These are phyloP conservation scores for Sinocyclocheilus anshuiensis DNA, from an alignment of 2,113 vertebrate genomes.

Conservation along the genomic window DNA sequence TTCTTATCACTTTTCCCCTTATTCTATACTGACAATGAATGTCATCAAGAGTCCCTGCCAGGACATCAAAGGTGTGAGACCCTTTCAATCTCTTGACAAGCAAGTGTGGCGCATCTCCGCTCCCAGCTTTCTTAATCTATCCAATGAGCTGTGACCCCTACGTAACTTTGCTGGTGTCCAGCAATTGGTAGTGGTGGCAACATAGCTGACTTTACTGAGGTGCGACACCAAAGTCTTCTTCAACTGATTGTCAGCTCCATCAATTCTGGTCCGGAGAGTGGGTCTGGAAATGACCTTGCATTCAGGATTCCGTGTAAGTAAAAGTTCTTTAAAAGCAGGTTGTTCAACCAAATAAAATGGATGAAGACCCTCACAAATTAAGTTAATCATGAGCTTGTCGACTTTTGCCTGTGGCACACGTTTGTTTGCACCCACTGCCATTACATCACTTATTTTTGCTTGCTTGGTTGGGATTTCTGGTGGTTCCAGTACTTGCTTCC, in stretches of 20 bases:
- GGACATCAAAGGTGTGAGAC: slow-evolving; percentile 36
- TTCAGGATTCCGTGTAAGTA: slow-evolving; percentile 35
- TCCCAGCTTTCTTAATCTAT: slow-evolving; percentile 49
- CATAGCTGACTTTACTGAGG: slow-evolving; percentile 40
- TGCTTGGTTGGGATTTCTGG: slow-evolving; percentile 40
- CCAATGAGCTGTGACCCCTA: slow-evolving; percentile 44
- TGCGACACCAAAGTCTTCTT: slow-evolving; percentile 39
- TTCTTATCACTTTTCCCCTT: slow-evolving; percentile 42
- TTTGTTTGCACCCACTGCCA: slow-evolving; percentile 39
- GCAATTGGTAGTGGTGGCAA: slow-evolving; percentile 47
- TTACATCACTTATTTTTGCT: slow-evolving; percentile 47
- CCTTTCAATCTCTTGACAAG: slow-evolving; percentile 47
- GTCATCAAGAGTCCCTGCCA: slow-evolving; percentile 23
- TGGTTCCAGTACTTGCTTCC: slow-evolving; percentile 33
- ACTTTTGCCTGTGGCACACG: slow-evolving; percentile 47
- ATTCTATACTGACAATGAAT: slow-evolving; percentile 43
- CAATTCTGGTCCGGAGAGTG: slow-evolving; percentile 41
- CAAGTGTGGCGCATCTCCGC: slow-evolving; percentile 41
- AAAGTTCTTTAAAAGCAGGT: slow-evolving; percentile 43
- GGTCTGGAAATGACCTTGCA: slow-evolving; percentile 43
- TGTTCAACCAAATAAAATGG: slow-evolving; percentile 51
- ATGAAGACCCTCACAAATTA: slow-evolving; percentile 55
- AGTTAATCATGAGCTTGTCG: slow-evolving; percentile 51
- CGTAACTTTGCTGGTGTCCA: slow-evolving; percentile 49
- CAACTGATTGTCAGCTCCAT: slow-evolving; percentile 31